A percentile compares a stretch with the other conserved stretches of the same genome.
These are phyloP conservation scores for Bombus terrestris DNA, from an alignment of 1,140 invertebrate species.

Conservation along the genomic window DNA sequence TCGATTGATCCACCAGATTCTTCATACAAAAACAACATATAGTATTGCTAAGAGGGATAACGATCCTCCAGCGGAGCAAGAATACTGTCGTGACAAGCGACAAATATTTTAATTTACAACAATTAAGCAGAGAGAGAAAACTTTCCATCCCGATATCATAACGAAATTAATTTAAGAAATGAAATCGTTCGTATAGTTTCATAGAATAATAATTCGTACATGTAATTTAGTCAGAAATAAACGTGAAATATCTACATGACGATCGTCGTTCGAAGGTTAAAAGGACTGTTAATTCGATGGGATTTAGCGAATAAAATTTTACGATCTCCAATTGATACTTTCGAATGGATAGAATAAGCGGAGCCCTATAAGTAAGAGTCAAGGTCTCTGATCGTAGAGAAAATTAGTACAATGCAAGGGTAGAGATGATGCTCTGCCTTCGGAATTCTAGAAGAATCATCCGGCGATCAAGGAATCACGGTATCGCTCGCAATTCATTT, in stretches of 20 bases:
- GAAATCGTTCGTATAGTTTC: too few relatives aligned
- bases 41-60: too few relatives aligned
- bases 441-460: background rate
- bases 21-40: background rate
- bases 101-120: background rate
- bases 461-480: background rate
- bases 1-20: background rate
- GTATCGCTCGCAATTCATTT: conserved; percentile 31
- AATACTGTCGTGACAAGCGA: too few relatives aligned
- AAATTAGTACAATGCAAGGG: background rate
- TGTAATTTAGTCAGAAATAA: background rate
- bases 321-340: background rate
- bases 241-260: background rate
- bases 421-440: background rate
- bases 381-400: too few relatives aligned
- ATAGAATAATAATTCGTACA: too few relatives aligned
- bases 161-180: too few relatives aligned
- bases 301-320: background rate
- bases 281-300: too few relatives aligned
- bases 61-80: too few relatives aligned
- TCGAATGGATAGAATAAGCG: background rate
- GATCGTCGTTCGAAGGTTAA: too few relatives aligned
- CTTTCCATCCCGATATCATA: too few relatives aligned
- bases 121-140: background rate
- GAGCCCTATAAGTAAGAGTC: too few relatives aligned